phyloP scores from a whole-genome alignment of 2,888 invertebrate species.

The Epiblema foenella region DNA sequence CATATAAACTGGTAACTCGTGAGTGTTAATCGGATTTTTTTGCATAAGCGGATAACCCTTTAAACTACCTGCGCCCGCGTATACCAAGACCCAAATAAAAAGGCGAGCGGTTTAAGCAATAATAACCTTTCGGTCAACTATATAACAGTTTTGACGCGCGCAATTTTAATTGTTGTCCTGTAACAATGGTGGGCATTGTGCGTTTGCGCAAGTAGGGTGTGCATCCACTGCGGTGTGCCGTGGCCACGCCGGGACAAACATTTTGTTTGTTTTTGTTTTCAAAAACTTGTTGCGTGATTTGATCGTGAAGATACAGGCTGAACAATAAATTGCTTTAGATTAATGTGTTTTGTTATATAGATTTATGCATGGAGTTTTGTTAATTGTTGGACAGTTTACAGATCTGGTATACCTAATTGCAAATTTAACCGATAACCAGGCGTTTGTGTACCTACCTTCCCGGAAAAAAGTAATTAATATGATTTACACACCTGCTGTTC shows the following conservation, averaged over 20 bases:
- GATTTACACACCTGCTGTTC: too few species aligned
- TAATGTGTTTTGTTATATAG: constrained; percentile 11
- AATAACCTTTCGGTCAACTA: too few species aligned
- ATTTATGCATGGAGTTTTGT: background rate
- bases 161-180: constrained; percentile 40
- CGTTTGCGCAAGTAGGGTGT: constrained; percentile 70
- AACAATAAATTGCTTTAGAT: constrained; percentile 9
- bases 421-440: background rate
- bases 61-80: constrained; percentile 71
- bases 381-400: background rate
- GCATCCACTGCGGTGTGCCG: constrained; percentile 46
- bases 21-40: constrained; percentile 84
- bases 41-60: constrained; percentile 85
- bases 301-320: constrained; percentile 23
- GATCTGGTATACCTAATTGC: background rate
- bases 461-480: too few species aligned
- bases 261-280: constrained; percentile 53
- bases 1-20: constrained; percentile 66
- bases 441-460: too few species aligned
- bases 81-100: too few species aligned
- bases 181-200: constrained; percentile 66
- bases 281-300: constrained; percentile 49
- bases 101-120: too few species aligned
- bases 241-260: constrained; percentile 56
- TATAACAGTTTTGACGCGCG: too few species aligned